A percentile compares a stretch with the other conserved stretches of the same genome.
Conservation (phyloP, 2,888 invertebrate genomes). For the Pheosia tremula region DNA sequence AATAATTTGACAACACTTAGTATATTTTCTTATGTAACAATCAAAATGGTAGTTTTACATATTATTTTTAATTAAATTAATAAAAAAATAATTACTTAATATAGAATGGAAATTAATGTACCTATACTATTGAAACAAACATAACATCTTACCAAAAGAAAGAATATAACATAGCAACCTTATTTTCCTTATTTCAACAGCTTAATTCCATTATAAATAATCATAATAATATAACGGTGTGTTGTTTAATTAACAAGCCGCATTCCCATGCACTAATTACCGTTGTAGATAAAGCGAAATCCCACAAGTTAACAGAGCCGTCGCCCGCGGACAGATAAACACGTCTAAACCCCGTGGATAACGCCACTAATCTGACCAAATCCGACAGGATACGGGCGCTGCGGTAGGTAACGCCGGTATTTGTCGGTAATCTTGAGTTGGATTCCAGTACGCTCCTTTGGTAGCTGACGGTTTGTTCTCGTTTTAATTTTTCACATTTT, state of each 20-base stretch:
- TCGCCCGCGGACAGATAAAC: conserved; percentile 13
- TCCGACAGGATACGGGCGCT: conserved; percentile 62
- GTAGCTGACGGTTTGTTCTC: conserved; percentile 46
- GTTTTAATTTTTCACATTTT: conserved; percentile 10
- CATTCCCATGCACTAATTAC: conserved; percentile 40
- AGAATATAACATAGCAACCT: too few relatives aligned
- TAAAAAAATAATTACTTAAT: too few relatives aligned
- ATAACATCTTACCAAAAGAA: too few relatives aligned
- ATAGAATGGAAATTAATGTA: too few relatives aligned
- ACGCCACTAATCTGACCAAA: conserved; percentile 55
- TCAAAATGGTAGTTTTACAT: neutral
- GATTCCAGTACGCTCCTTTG: conserved; percentile 63
- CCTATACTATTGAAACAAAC: too few relatives aligned
- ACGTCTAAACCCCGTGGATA: conserved; percentile 36
- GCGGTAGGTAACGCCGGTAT: conserved; percentile 71
- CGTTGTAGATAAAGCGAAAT: conserved; percentile 44
- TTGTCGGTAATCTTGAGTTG: conserved; percentile 56
- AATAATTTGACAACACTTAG: conserved; percentile 24
- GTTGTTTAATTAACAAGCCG: conserved; percentile 31
- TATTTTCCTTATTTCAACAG: too few relatives aligned
- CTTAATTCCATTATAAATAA: neutral
- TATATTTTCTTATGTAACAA: neutral
- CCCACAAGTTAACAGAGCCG: conserved; percentile 38
- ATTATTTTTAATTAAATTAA: too few relatives aligned
- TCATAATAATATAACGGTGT: neutral